Base-by-base conservation (phyloP, 2,797 vertebrate species). In the Sebastes matsubarae region DNA sequence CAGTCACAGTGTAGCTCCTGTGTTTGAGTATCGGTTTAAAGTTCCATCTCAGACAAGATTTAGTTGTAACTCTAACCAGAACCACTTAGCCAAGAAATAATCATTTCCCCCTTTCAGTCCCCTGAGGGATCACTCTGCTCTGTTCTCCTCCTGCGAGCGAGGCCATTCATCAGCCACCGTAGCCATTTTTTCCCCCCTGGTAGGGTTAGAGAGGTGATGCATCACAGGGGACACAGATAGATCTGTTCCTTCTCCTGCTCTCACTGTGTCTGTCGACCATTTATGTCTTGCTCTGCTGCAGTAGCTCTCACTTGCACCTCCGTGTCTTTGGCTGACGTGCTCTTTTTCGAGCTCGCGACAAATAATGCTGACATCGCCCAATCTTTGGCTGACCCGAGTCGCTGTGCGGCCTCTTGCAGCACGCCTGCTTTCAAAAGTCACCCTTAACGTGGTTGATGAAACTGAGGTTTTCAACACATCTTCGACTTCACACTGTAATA, bases 31-130 rank as follows among this genome's bases (percentile, higher is more conserved):
- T 71, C 57, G 38, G 63, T 79, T 81, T 82, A 55, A 87, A 84
- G 61, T 74, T 85, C 59, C 34, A 64, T 61, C 46, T 78, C 72
- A 68, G 27, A 75, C 24, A 58, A 61, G 78, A 83, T 89, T 89
- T 74, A 84, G 65, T 50, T 73, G 36, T 81, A 84, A 84, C 58
- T 64, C 50, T 70, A 84, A 68, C 77, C 68, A 57, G 38, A 77
- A 75, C 57, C 79, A 78, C 82, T 90, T 77, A 52, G 72, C 71
- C 13, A 72, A 77, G 68, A 81, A 79, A 84, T 87, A 89, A 89
- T 82, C 6, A 46, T 77, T 87, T 87, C 67, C 36, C 54, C 64
- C 64, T 79, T 29, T n/a, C 50, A 61, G 34, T 63, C 72, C 76
- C 66, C 76, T 3, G n/a, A 8, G 36, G 68, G 73, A 74, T 70